These are phyloP conservation scores for Spilarctia lutea DNA, from an alignment of 2,888 invertebrate genomes.

Conservation along the genomic window DNA sequence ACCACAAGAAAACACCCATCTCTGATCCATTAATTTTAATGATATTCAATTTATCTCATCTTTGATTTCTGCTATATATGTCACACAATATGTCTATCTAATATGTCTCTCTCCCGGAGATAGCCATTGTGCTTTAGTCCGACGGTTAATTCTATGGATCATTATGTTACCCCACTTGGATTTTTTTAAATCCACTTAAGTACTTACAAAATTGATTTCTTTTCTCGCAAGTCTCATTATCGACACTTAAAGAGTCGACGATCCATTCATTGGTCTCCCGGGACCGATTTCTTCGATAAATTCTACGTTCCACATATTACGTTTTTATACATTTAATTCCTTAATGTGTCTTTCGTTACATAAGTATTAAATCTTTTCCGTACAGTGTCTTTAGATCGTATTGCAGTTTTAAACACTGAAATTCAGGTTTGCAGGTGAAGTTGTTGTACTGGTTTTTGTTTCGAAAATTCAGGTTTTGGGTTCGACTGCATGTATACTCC, in stretches of 20 bases:
- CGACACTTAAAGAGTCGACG: conserved; percentile 23
- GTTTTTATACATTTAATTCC: conserved; percentile 20
- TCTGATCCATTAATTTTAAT: neutral
- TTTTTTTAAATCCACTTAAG: conserved; percentile 15
- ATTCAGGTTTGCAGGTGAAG: neutral
- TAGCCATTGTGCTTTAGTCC: neutral
- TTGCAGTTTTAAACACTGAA: neutral
- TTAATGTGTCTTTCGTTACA: conserved; percentile 23
- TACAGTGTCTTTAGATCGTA: neutral
- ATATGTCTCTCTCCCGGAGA: too few species aligned
- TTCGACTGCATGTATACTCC: too few species aligned
- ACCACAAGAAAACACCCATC: neutral
- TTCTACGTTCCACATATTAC: conserved; percentile 15
- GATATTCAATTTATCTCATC: neutral
- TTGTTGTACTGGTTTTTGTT: neutral
- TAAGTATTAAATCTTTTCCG: neutral
- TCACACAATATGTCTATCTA: neutral
- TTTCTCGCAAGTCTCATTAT: conserved; percentile 28
- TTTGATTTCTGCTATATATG: neutral
- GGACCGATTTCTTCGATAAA: conserved; percentile 18
- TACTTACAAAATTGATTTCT: conserved; percentile 20
- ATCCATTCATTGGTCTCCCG: conserved; percentile 17
- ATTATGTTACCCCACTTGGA: conserved; percentile 4
- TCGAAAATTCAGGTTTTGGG: neutral
- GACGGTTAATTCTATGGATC: neutral